Base-by-base conservation (phyloP, 2,888 invertebrate species). In the Alloscopus bannaensis region DNA sequence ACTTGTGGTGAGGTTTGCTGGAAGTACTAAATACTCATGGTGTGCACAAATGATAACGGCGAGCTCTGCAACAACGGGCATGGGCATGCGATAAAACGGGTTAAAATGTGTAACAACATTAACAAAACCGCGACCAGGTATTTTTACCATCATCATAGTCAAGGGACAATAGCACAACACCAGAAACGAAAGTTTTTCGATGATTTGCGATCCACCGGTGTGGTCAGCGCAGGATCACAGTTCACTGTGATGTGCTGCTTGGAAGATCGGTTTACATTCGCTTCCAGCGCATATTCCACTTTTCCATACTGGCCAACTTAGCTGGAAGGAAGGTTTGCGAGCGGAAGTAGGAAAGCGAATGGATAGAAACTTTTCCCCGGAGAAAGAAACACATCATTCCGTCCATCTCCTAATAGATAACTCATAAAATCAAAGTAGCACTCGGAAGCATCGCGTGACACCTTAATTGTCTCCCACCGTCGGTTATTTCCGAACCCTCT, bases 181-280 rank as follows among this genome's bases (percentile, higher is more conserved):
- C 93, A 92, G 87, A 94, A 95, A 86, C 95, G 93, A 86, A 94
- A 93, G 0, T 92, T 91, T 88, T 94, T 94, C 85, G 92, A 93
- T 86, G 93, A 89, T 87, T 93, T 93, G 86, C 92, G 89, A 79
- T 91, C 91, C 16, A 92, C 90, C 3, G 93, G 92, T 87, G 93
- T 91, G 92, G 91, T 91, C 47, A 93, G 92, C 79, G 92, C 91
- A 22, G 92, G 90, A 88, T 93, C 93, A 80, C 91, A 92, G 75
- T 95, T 91, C 8, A 97, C 93, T 65, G 94, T 95, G 87, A 96
- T 95, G 3, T 93, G 92, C 88, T 91, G 91, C 89, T 94, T 94
- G 60, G 92, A 92, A 4, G 95, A 93, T 22, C 94, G 91, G 87
- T 95, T 94, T 18, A 96, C 89, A 0, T 91, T 92, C 0, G 94